Evolutionary conservation across 2,797 vertebrate genomes (phyloP), one percentile per base, ranked within the genome.

Genomic region (Gymnopithys bicolor): DNA sequence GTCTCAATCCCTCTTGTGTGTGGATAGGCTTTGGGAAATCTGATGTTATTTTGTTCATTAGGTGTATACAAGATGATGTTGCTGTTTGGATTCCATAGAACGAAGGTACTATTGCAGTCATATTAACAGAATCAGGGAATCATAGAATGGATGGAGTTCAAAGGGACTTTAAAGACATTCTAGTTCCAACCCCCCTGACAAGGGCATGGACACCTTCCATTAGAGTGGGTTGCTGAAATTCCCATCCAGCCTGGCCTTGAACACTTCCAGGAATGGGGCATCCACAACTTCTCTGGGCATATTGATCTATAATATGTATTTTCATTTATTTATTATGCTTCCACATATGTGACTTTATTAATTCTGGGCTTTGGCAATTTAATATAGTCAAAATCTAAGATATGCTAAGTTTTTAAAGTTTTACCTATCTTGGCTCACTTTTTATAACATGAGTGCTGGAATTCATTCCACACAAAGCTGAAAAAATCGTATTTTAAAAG

Each of bases 241-340:
- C 30, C 39, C 9, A 18, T 53, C 39, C 9, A 46, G 5, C 52
- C 52, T 71, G 21, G 6, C 51, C 67, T 60, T 49, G 48, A 43
- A 7, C 13, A 16, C 27, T 79, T 84, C 15, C 24, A 15, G 76
- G 33, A 16, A 59, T 53, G 46, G 37, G 22, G 5, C 33, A 66
- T 59, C 30, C 30, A 24, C 25, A 77, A 32, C 15, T 64, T 84
- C 39, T 48, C 16, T 37, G 11, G 19, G 32, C 11, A 35, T 21
- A 96, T 93, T 95, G 93, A 95, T 91, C 92, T 89, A n/a, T 62
- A 87, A 77, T 75, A 69, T 41, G 62, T 63, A 71, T 97, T 97
- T 95, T 91, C 49, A 68, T 96, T 97, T 91, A 86, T 94, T 96
- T 97, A 87, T 96, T 96, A 46, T 77, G 64, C 33, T 94, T 97